phyloP scores from a whole-genome alignment of 35 echinoderm and acorn worm genomes.

The Apostichopus japonicus region DNA sequence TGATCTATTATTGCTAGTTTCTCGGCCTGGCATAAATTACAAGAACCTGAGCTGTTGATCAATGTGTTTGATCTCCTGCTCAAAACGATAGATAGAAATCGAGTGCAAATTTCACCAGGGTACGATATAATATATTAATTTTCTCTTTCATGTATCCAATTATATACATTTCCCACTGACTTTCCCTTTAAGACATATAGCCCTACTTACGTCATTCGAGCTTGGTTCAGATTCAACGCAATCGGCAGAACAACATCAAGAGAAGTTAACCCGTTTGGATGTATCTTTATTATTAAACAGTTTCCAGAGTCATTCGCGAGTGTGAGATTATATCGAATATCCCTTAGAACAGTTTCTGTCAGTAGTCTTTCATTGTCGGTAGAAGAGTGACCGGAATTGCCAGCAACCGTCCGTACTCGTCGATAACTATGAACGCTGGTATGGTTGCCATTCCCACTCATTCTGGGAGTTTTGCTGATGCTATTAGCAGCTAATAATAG shows the following conservation, averaged over 20 bases:
- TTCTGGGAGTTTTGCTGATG: not conserved
- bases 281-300: not conserved
- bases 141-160: too few relatives aligned
- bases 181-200: too few relatives aligned
- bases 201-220: not conserved
- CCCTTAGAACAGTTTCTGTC: not conserved
- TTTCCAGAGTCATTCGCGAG: not conserved
- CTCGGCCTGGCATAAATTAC: too few relatives aligned
- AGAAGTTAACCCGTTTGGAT: not conserved
- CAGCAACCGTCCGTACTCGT: not conserved
- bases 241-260: not conserved
- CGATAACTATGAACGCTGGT: not conserved
- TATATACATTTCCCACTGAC: too few relatives aligned
- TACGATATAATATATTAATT: too few relatives aligned
- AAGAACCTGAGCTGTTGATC: too few relatives aligned
- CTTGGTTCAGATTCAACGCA: not conserved
- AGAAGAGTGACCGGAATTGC: not conserved
- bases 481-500: not conserved
- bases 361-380: not conserved
- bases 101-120: too few relatives aligned
- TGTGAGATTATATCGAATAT: not conserved
- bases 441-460: too few relatives aligned
- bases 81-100: too few relatives aligned
- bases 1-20: too few relatives aligned
- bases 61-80: too few relatives aligned